A percentile compares a stretch with the other conserved stretches of the same genome.
Evolutionary conservation across 2,113 vertebrate species (phyloP).

Genomic region (Cyanoderma ruficeps): DNA sequence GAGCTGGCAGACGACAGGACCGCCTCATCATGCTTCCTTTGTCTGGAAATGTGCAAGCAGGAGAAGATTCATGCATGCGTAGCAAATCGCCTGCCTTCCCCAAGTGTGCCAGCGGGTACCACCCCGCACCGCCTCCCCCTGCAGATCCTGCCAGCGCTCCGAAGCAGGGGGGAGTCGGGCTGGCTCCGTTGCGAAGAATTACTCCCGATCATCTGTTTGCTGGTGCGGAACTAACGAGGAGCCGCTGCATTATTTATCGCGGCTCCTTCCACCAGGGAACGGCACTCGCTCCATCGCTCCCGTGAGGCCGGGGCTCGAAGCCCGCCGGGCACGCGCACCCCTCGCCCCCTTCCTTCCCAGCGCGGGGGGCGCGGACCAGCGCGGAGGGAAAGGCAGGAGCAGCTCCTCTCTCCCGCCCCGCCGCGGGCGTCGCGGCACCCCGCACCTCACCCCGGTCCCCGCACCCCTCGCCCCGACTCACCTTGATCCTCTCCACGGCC

Average conservation of each 20-base stretch:
- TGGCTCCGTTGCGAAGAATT: background rate
- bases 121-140: background rate
- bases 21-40: background rate
- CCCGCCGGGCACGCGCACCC: background rate
- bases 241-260: background rate
- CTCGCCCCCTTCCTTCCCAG: background rate
- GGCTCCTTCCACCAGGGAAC: background rate
- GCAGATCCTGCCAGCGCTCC: background rate
- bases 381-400: background rate
- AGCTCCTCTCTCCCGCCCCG: too few species aligned
- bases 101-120: background rate
- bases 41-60: background rate
- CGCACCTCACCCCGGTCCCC: too few species aligned
- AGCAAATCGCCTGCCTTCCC: background rate
- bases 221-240: background rate
- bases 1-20: background rate
- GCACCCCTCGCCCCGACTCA: constrained; percentile 6
- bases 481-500: constrained; percentile 90
- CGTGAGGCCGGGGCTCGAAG: background rate
- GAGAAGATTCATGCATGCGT: background rate
- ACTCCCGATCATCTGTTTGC: background rate
- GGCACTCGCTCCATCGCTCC: background rate
- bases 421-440: background rate
- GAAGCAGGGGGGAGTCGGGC: too few species aligned
- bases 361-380: background rate